Conservation (phyloP, 1,140 invertebrate species). For the Lordiphosa collinella region DNA sequence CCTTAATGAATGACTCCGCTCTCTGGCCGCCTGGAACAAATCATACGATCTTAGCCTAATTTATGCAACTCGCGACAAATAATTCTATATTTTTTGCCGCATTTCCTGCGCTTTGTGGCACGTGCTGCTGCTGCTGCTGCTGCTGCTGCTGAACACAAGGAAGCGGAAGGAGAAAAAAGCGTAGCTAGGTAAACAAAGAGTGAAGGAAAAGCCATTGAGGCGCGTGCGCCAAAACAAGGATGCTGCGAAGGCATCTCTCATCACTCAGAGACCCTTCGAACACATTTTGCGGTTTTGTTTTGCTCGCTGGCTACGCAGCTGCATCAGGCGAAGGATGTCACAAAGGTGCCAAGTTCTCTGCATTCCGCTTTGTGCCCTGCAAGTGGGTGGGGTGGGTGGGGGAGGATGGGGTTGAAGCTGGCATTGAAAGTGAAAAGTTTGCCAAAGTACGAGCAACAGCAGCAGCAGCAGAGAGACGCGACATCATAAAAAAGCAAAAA, state of each 20-base stretch:
- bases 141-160: too few species aligned
- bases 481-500: conserved; percentile 25
- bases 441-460: conserved; percentile 60
- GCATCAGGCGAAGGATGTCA: conserved; percentile 12
- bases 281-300: conserved; percentile 67
- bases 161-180: conserved; percentile 3
- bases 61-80: conserved; percentile 47
- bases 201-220: conserved; percentile 41
- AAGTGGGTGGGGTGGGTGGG: neutral
- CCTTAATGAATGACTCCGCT: conserved; percentile 64
- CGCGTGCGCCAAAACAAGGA: conserved; percentile 19
- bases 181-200: conserved; percentile 15
- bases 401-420: conserved; percentile 5
- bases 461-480: too few species aligned
- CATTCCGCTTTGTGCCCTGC: conserved; percentile 1
- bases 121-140: too few species aligned
- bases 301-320: conserved; percentile 59
- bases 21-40: conserved; percentile 52
- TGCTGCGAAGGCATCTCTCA: conserved; percentile 1
- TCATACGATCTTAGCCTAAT: conserved; percentile 55
- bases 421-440: conserved; percentile 78
- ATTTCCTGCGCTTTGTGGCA: conserved; percentile 40
- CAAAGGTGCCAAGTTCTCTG: conserved; percentile 67
- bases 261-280: conserved; percentile 38
- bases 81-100: conserved; percentile 23